A percentile compares a stretch with the other conserved stretches of the same genome.
Conservation (phyloP, 2,797 vertebrate species). For the Clarias pachynema region DNA sequence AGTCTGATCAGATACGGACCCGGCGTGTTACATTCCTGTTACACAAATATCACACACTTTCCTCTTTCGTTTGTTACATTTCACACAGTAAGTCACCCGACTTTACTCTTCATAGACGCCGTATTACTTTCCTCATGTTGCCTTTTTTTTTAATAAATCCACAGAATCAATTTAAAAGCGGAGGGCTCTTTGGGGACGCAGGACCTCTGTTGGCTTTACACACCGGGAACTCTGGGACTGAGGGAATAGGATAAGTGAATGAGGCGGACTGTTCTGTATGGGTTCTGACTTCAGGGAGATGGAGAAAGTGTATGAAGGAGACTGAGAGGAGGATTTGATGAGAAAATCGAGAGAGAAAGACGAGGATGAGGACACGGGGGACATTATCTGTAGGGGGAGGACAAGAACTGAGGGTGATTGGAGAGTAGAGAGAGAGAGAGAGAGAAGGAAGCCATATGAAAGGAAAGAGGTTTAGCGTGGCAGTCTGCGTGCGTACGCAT, state of each 20-base stretch:
- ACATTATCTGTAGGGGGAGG: constrained; percentile 20
- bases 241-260: constrained; percentile 27
- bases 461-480: constrained; percentile 3
- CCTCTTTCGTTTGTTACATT: background rate
- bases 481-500: constrained; percentile 1
- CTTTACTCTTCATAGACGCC: background rate
- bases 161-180: constrained; percentile 22
- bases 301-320: background rate
- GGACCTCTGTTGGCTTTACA: constrained; percentile 12
- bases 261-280: constrained; percentile 21
- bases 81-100: background rate
- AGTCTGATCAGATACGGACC: background rate
- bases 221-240: constrained; percentile 26
- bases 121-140: background rate
- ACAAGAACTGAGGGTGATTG: constrained; percentile 12
- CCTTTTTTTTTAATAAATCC: background rate
- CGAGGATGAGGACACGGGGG: constrained; percentile 32
- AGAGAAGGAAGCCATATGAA: constrained; percentile 17
- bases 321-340: background rate
- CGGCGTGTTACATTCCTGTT: background rate
- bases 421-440: constrained; percentile 1
- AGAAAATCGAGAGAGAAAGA: constrained; percentile 15
- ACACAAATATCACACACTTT: background rate
- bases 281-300: constrained; percentile 37
- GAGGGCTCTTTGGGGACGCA: background rate